Conservation (phyloP, 2,888 invertebrate genomes). For the Agelastica alni region DNA sequence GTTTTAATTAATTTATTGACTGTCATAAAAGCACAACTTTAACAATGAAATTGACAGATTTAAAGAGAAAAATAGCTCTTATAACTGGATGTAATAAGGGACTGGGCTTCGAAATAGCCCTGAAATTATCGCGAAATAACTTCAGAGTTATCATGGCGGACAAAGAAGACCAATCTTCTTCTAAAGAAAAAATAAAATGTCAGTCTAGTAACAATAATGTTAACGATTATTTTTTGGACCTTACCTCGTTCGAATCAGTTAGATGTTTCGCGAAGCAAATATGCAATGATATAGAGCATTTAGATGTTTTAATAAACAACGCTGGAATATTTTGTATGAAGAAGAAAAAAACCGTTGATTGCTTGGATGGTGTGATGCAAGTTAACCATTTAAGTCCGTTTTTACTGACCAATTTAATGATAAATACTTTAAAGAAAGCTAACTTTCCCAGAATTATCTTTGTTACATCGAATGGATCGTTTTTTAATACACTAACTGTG, state of each 20-base stretch:
- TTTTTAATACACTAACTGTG: slow-evolving; percentile 28
- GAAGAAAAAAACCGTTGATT: slow-evolving; percentile 61
- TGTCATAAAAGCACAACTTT: no score
- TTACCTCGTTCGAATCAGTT: slow-evolving; percentile 53
- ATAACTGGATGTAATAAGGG: slow-evolving; percentile 43
- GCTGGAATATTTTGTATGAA: slow-evolving; percentile 62
- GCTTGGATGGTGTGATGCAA: slow-evolving; percentile 66
- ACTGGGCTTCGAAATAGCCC: slow-evolving; percentile 53
- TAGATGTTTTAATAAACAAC: slow-evolving; percentile 67
- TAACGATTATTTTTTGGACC: slow-evolving; percentile 55
- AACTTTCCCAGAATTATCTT: slow-evolving; percentile 30
- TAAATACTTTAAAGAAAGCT: slow-evolving; percentile 49
- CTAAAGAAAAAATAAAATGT: slow-evolving; percentile 39
- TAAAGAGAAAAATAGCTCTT: slow-evolving; percentile 24
- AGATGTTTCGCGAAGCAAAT: slow-evolving; percentile 64
- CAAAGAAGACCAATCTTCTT: slow-evolving; percentile 43
- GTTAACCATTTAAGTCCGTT: slow-evolving; percentile 74
- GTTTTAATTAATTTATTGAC: no score
- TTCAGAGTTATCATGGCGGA: slow-evolving; percentile 60
- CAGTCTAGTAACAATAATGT: slow-evolving; percentile 46
- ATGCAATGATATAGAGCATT: slow-evolving; percentile 55
- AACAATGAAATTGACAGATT: slow-evolving; percentile 5
- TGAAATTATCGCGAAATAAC: slow-evolving; percentile 55
- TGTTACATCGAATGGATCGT: slow-evolving; percentile 32
- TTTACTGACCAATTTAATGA: slow-evolving; percentile 65